phyloP scores from a whole-genome alignment of 2,888 invertebrate species.

The Dasypolia templi region DNA sequence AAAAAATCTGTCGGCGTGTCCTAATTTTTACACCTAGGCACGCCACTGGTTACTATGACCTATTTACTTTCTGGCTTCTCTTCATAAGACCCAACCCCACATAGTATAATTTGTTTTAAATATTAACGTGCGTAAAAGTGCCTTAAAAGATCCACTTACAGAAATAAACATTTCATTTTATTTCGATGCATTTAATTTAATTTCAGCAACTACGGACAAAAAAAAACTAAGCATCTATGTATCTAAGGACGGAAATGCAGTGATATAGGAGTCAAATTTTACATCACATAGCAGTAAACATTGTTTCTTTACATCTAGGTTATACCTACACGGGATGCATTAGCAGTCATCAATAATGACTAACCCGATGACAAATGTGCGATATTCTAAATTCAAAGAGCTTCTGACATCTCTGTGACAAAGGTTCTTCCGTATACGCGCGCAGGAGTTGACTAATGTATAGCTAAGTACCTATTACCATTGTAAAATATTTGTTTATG shows the following conservation, averaged over 20 bases:
- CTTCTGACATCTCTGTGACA: conserved; percentile 37
- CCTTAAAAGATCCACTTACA: too few relatives aligned
- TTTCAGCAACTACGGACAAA: too few relatives aligned
- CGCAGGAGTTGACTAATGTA: conserved; percentile 32
- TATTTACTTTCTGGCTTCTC: neutral
- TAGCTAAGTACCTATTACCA: conserved; percentile 27
- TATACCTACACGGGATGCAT: conserved; percentile 31
- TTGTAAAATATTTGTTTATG: neutral
- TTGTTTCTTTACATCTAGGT: conserved; percentile 11
- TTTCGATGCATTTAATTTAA: too few relatives aligned
- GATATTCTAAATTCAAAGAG: conserved; percentile 56
- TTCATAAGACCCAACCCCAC: neutral
- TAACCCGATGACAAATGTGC: conserved; percentile 54
- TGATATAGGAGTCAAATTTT: neutral
- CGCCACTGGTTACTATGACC: too few relatives aligned
- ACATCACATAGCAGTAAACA: neutral
- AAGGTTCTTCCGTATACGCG: conserved; percentile 61
- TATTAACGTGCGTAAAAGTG: too few relatives aligned
- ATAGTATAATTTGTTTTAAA: too few relatives aligned
- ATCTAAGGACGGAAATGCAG: neutral
- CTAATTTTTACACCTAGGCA: too few relatives aligned
- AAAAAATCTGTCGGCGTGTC: too few relatives aligned
- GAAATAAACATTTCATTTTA: too few relatives aligned
- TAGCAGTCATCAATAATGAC: conserved; percentile 43
- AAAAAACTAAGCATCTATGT: neutral